A percentile compares a stretch with the other conserved stretches of the same genome.
Evolutionary conservation across 92 coral and sea anemone genomes (phyloP).

Genomic region (Micromussa lordhowensis): DNA sequence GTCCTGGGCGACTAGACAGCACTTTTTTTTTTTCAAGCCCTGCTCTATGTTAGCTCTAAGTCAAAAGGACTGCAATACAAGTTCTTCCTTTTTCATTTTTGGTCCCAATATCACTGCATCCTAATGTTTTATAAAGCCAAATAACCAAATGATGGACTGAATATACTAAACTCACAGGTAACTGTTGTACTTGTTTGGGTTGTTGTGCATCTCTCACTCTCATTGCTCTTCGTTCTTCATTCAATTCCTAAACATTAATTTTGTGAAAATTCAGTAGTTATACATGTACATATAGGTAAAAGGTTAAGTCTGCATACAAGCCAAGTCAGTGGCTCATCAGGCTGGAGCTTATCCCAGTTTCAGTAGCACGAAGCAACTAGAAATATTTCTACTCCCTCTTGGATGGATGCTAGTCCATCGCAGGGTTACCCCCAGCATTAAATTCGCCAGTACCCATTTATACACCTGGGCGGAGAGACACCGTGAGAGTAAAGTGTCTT

Average conservation of each 20-base stretch:
- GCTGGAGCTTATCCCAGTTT: too few relatives aligned
- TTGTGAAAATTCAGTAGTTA: background rate
- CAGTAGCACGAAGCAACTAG: too few relatives aligned
- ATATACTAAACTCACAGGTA: conserved; percentile 27
- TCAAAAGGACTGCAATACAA: background rate
- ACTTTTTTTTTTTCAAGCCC: too few relatives aligned
- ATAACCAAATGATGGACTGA: background rate
- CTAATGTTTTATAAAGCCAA: background rate
- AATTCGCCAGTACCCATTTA: too few relatives aligned
- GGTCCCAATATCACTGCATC: background rate
- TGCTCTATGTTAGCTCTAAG: background rate
- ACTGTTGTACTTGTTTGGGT: conserved; percentile 31
- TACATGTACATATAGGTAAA: background rate
- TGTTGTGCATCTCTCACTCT: conserved; percentile 55
- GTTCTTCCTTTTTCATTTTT: background rate
- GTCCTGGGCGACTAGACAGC: too few relatives aligned
- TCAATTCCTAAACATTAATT: conserved; percentile 9
- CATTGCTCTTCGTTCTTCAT: conserved; percentile 55
- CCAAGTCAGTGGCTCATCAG: too few relatives aligned
- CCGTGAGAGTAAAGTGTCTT: too few relatives aligned
- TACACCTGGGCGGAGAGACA: too few relatives aligned
- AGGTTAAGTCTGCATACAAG: too few relatives aligned
- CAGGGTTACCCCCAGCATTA: too few relatives aligned
- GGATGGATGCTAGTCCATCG: too few relatives aligned
- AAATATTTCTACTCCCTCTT: too few relatives aligned